phyloP scores from a whole-genome alignment of 2,113 vertebrate genomes.

The Zosterops lateralis region DNA sequence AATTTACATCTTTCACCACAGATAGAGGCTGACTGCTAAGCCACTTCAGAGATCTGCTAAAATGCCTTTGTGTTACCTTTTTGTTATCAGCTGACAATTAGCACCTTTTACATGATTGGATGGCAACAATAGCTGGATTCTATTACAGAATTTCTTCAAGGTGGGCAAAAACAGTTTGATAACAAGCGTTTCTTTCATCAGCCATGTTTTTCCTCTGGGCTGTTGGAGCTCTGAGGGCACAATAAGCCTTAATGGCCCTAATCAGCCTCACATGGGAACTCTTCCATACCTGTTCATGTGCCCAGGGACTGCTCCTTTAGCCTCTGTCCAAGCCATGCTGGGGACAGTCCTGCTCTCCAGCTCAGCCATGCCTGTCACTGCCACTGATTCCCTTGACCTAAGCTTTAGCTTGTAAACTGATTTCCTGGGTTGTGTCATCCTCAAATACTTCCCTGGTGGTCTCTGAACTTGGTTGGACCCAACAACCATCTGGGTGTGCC shows the following conservation, averaged over 20 bases:
- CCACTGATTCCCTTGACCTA: background rate
- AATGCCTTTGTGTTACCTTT: background rate
- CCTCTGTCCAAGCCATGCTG: fast-evolving
- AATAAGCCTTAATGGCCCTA: background rate
- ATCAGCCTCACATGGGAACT: background rate
- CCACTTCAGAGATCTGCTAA: background rate
- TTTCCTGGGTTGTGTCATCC: background rate
- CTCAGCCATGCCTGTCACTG: background rate
- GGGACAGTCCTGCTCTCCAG: background rate
- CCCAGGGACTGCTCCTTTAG: background rate
- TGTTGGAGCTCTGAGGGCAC: background rate
- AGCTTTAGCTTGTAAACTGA: background rate
- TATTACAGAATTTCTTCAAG: background rate
- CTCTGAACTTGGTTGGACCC: background rate
- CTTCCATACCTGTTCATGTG: background rate
- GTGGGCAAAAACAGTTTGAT: background rate
- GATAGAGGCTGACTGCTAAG: background rate
- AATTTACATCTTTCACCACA: background rate
- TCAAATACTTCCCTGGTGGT: background rate
- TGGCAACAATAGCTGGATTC: background rate
- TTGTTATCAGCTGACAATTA: background rate
- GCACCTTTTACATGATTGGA: background rate
- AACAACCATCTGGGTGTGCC: fast-evolving
- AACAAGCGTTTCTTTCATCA: background rate
- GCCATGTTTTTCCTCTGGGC: background rate